Base-by-base conservation (phyloP, 2,888 invertebrate genomes). In the Mesodorylaimus sp. region DNA sequence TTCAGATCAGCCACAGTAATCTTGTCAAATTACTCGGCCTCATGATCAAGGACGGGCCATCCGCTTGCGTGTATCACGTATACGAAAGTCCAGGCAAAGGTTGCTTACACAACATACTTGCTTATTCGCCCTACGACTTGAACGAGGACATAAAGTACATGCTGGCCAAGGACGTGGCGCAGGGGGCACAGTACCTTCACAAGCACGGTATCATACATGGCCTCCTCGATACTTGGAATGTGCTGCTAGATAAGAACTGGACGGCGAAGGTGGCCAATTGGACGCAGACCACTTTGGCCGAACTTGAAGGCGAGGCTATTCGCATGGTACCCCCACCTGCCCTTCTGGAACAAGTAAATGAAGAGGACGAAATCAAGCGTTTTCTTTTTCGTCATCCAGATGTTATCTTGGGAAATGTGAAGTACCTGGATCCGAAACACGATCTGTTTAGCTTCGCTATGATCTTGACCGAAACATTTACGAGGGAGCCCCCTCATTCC, bases 241-340 rank as follows among this genome's bases (percentile, higher is more conserved):
- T 66, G 48, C 49, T 62, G 21, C 56, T 67, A 16, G 67, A 67
- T 53, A 43, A 44, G 2, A 53, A 59, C 5, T 67, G 66, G 66
- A 61, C 56, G 1, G 59, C 66, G 7, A 61, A 62, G 49, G 57
- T 67, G 1, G 56, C 59, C 3, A 62, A 63, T 45, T 66, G 66
- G 66, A 59, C 59, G 46, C 60, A 58, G 43, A 53, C 45, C 29
- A 54, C 52, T 27, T 48, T 62, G 3, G 55, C 54, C 10, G 38
- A 47, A 1, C 23, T 47, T 2, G 29, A 49, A 26, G 44, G 44
- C 27, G 44, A 43, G 7, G 16, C 32, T 32, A 10, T 10, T 16
- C 32, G 7, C 10, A 32, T 32, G 32, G 16, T 43, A 5, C 44
- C 44, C 13, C 27, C 27, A 10, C 10, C 26, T 26, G 7, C 5